Evolutionary conservation across 2,888 invertebrate genomes (phyloP).

Genomic region (Drosophila differens): DNA sequence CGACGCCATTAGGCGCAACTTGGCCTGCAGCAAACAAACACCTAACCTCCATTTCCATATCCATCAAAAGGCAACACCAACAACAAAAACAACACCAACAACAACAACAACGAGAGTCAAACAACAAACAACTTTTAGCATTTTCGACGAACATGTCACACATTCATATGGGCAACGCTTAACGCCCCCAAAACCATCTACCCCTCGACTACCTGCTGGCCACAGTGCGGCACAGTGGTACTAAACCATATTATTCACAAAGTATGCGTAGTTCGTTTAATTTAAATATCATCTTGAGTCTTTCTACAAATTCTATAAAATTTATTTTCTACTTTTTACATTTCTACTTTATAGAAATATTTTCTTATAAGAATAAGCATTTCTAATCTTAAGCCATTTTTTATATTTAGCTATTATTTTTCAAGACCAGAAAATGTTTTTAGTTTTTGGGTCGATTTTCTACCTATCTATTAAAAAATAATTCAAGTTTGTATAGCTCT

Average conservation of each 20-base stretch:
- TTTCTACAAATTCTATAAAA: neutral
- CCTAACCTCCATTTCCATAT: constrained; percentile 57
- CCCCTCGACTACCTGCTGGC: constrained; percentile 17
- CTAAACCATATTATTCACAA: neutral
- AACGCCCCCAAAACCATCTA: constrained; percentile 33
- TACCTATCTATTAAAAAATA: neutral
- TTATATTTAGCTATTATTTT: neutral
- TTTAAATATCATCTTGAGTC: neutral
- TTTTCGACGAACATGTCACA: constrained; percentile 82
- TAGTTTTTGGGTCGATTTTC: neutral
- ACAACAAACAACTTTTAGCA: constrained; percentile 76
- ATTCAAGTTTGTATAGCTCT: neutral
- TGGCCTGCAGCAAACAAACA: constrained; percentile 63
- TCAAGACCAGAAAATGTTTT: neutral
- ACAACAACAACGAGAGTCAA: constrained; percentile 48
- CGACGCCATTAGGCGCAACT: constrained; percentile 77
- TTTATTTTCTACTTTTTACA: neutral
- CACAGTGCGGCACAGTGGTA: constrained; percentile 50
- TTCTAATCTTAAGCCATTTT: neutral
- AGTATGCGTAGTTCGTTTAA: too few relatives aligned
- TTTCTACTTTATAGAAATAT: neutral
- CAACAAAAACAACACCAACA: constrained; percentile 29
- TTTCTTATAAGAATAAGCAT: neutral
- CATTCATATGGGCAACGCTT: constrained; percentile 66
- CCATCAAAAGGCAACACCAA: constrained; percentile 33